A percentile compares a stretch with the other conserved stretches of the same genome.
These are phyloP conservation scores for Craterocephalus amniculus DNA, from an alignment of 2,797 vertebrate genomes.

Conservation along the genomic window DNA sequence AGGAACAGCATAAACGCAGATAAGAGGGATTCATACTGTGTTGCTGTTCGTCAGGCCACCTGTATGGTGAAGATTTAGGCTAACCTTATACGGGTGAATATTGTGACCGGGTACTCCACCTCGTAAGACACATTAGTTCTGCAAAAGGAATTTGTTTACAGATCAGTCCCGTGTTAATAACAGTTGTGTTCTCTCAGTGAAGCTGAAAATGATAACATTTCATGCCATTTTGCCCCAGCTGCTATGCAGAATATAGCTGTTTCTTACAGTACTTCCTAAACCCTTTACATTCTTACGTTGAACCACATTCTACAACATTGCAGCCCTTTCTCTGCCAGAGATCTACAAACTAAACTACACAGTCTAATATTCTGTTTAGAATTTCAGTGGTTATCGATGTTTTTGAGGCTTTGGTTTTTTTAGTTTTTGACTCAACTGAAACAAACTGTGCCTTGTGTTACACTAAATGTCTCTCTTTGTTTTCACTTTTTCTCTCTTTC, in stretches of 20 bases:
- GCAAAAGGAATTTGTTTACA: slow-evolving; percentile 62
- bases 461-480: background rate
- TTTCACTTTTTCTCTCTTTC: no score
- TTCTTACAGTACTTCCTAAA: slow-evolving; percentile 1
- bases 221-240: background rate
- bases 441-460: no score
- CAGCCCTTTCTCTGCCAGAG: no score
- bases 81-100: slow-evolving; percentile 58
- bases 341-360: no score
- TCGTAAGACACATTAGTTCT: slow-evolving; percentile 12
- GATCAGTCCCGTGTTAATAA: slow-evolving; percentile 1
- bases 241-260: background rate
- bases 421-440: no score
- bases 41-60: slow-evolving; percentile 43
- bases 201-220: slow-evolving; percentile 9
- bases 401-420: no score
- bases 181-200: slow-evolving; percentile 15
- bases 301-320: no score
- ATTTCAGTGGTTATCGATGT: no score
- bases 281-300: slow-evolving; percentile 1
- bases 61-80: slow-evolving; percentile 36
- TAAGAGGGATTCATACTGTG: slow-evolving; percentile 33
- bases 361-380: no score
- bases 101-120: slow-evolving; percentile 41
- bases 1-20: slow-evolving; percentile 45